Evolutionary conservation across 1,140 invertebrate genomes (phyloP).

Genomic region (Orius insidiosus): DNA sequence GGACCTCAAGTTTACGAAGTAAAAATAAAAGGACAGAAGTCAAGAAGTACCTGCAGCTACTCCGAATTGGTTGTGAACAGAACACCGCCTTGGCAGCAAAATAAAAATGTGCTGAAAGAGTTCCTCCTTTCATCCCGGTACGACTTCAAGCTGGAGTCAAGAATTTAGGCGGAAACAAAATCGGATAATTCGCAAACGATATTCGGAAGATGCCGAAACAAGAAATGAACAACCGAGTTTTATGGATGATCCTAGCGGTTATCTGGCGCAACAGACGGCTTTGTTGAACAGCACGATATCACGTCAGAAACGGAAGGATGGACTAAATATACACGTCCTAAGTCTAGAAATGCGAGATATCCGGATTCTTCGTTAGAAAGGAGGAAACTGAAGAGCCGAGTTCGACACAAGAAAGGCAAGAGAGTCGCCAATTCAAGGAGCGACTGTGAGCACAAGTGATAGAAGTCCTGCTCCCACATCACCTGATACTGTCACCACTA

Average conservation of each 20-base stretch:
- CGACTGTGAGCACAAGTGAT: constrained; percentile 55
- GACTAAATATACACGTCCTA: constrained; percentile 15
- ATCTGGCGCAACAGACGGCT: constrained; percentile 70
- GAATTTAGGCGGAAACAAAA: constrained; percentile 42
- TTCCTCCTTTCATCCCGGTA: constrained; percentile 52
- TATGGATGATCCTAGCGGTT: constrained; percentile 76
- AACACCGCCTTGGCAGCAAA: constrained; percentile 35
- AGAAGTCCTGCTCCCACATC: constrained; percentile 24
- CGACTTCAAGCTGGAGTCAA: constrained; percentile 35
- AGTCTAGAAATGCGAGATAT: constrained; percentile 12
- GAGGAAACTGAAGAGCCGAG: constrained; percentile 14
- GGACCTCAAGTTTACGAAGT: constrained; percentile 1
- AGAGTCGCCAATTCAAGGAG: constrained; percentile 53
- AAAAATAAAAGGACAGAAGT: not conserved
- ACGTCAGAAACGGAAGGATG: constrained; percentile 40
- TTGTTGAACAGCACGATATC: constrained; percentile 67
- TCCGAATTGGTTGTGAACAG: constrained; percentile 8
- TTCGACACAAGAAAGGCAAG: constrained; percentile 25
- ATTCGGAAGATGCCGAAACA: constrained; percentile 35
- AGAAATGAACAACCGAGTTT: constrained; percentile 32
- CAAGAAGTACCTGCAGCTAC: not conserved
- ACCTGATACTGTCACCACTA: constrained; percentile 16
- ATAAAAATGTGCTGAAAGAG: constrained; percentile 33
- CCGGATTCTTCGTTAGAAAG: constrained; percentile 15
- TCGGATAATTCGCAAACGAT: constrained; percentile 29